phyloP scores from a whole-genome alignment of 2,888 invertebrate genomes.

The Lycophotia porphyrea region DNA sequence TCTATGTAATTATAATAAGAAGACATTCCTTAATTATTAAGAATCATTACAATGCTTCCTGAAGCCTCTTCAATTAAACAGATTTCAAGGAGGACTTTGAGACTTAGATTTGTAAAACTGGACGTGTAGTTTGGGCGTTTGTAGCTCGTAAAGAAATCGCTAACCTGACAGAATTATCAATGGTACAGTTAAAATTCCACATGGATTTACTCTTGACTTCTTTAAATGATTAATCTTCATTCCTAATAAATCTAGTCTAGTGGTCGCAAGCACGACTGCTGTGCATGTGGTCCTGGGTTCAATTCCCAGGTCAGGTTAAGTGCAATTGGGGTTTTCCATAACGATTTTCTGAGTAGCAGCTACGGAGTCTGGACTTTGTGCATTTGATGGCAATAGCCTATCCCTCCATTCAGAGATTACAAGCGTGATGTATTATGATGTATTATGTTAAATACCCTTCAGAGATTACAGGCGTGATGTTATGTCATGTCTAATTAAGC shows the following conservation, averaged over 20 bases:
- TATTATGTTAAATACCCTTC: too few species aligned
- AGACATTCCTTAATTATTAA: conserved; percentile 12
- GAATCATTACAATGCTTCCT: conserved; percentile 26
- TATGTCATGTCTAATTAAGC: background rate
- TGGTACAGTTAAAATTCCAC: background rate
- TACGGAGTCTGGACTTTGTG: background rate
- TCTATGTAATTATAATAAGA: background rate
- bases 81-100: conserved; percentile 15
- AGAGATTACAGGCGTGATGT: background rate
- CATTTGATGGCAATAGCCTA: background rate
- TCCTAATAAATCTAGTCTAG: background rate
- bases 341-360: background rate
- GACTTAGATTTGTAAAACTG: conserved; percentile 21
- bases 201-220: background rate
- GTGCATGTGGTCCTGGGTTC: background rate
- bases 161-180: background rate
- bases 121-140: conserved; percentile 4
- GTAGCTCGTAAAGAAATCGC: background rate
- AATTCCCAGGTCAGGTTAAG: background rate
- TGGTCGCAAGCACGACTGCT: background rate
- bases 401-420: background rate
- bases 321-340: background rate
- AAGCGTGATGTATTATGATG: too few species aligned
- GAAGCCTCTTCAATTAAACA: conserved; percentile 31
- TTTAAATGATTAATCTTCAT: background rate